phyloP scores from a whole-genome alignment of 2,888 invertebrate genomes.

The Hymenopus coronatus region DNA sequence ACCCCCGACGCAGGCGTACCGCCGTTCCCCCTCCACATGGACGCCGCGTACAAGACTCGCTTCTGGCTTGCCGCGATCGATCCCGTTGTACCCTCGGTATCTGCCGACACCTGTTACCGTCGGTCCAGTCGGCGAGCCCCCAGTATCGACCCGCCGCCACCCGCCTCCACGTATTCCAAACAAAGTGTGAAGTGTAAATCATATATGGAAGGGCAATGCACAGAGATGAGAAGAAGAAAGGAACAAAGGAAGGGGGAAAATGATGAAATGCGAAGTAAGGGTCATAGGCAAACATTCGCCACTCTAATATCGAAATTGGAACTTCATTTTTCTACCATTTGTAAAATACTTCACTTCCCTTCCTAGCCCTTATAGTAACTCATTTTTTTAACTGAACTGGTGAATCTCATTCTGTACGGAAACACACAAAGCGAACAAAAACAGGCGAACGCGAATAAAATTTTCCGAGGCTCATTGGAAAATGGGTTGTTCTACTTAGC shows the following conservation, averaged over 20 bases:
- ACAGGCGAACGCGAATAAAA: too few relatives aligned
- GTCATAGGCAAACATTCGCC: not conserved
- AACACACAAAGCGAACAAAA: too few relatives aligned
- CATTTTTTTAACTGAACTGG: too few relatives aligned
- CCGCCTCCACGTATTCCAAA: constrained; percentile 24
- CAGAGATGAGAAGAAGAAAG: not conserved
- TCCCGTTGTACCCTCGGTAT: constrained; percentile 20
- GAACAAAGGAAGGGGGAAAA: not conserved
- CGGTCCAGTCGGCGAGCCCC: constrained; percentile 17
- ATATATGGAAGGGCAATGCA: constrained; percentile 27
- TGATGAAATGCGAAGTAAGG: too few relatives aligned
- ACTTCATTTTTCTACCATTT: not conserved
- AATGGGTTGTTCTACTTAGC: too few relatives aligned
- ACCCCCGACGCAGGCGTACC: constrained; percentile 4
- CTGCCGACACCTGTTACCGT: constrained; percentile 34
- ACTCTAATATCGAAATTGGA: not conserved
- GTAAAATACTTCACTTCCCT: not conserved
- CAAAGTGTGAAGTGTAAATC: constrained; percentile 32
- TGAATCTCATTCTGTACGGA: too few relatives aligned
- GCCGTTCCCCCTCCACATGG: not conserved
- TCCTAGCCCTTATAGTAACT: not conserved
- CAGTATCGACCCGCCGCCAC: constrained; percentile 23
- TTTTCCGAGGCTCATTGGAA: too few relatives aligned
- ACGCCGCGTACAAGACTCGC: constrained; percentile 5
- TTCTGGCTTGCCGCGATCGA: constrained; percentile 29